These are phyloP conservation scores for Myotis daubentonii DNA, from an alignment of 2,797 vertebrate genomes.

Conservation along the genomic window DNA sequence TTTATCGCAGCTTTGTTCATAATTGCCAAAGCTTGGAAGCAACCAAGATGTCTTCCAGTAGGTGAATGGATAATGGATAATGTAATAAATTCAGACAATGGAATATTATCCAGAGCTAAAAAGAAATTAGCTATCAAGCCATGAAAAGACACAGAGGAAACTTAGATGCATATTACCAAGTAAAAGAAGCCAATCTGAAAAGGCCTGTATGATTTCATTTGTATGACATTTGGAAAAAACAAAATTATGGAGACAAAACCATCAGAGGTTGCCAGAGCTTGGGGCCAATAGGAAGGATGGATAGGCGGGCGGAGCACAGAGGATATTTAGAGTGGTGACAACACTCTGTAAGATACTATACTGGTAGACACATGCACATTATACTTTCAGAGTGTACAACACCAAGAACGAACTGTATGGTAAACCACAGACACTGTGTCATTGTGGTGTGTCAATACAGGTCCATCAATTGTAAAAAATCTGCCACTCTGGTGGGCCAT, in stretches of 20 bases:
- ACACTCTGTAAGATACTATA: background rate
- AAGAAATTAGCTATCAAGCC: background rate
- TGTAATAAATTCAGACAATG: background rate
- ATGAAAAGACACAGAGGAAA: background rate
- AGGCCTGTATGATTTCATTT: background rate
- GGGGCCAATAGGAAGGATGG: background rate
- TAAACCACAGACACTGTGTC: background rate
- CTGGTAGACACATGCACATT: background rate
- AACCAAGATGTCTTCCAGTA: background rate
- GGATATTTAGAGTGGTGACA: background rate
- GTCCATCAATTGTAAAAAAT: background rate
- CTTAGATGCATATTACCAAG: background rate
- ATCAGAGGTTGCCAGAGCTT: background rate
- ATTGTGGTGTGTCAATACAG: background rate
- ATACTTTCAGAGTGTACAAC: background rate
- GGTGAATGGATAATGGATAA: background rate
- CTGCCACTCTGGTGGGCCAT: background rate
- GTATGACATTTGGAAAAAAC: background rate
- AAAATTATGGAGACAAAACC: background rate
- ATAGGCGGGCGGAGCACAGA: no score
- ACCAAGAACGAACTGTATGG: background rate
- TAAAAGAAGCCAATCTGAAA: background rate
- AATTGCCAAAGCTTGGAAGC: background rate
- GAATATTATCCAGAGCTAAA: background rate
- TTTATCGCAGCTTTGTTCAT: background rate